Evolutionary conservation across 2,113 vertebrate species (phyloP), one percentile per base, ranked within the genome.

Genomic region (Antechinus stuartii): DNA sequence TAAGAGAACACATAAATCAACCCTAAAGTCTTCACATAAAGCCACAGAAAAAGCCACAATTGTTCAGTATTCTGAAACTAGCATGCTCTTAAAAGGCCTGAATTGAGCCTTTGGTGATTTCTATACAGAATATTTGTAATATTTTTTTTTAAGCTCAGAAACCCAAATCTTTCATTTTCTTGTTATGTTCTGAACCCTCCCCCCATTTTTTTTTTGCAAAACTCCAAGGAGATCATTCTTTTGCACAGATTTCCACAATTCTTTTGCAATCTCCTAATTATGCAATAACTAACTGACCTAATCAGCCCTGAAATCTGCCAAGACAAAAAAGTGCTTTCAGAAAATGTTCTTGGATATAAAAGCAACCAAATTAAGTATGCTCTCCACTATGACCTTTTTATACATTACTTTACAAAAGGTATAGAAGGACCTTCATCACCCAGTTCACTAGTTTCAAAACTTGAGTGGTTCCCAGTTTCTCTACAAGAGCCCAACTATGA

Each of bases 1-100:
- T 93, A 95, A 95, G 54, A 90, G 61, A 53, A 47, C 56, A 94
- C 49, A 9, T 76, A 96, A 97, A 97, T 97, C 95, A 96, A 93
- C 92, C 47, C 27, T 92, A 89, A 96, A 92, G 23, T 95, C 54
- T 93, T 93, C 54, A 92, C 54, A 94, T 76, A 96, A 94, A 95
- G 56, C 95, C 90, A 96, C 91, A 95, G 24, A 54, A 54, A 94
- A 94, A 96, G 9, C 14, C 6, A 94, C 61, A 84, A 84, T 92
- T 94, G 27, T 50, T 92, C 90, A 90, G 90, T 94, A 93, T 89
- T 95, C 93, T 50, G 56, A 91, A 91, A 91, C 57, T 76, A 94
- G 2, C 92, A 92, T 30, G 35, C 35, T 84, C 61, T 91, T 22
- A 42, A 94, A 96, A 93, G 93, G 54, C 50, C 91, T 93, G 55